Conservation (phyloP, 2,113 vertebrate species). For the Corythoichthys intestinalis region DNA sequence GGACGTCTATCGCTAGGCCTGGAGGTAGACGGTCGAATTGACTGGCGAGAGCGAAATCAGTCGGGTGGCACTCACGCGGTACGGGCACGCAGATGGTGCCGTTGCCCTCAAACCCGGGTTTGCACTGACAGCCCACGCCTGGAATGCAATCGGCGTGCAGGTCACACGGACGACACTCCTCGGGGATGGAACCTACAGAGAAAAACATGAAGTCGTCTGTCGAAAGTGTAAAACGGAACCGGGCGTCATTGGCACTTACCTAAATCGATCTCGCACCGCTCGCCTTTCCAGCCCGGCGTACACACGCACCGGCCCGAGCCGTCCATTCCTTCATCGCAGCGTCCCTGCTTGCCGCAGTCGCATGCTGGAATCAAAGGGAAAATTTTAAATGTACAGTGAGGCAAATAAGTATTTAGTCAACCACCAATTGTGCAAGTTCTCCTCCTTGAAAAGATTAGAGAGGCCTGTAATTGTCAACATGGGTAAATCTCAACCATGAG, state of each 20-base stretch:
- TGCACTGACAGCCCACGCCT: constrained; percentile 78
- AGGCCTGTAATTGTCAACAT: too few species aligned
- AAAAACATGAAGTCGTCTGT: not conserved
- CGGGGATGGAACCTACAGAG: constrained; percentile 55
- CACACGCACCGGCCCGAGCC: constrained; percentile 56
- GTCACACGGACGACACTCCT: constrained; percentile 73
- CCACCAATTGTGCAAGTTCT: too few species aligned
- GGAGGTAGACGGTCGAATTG: too few species aligned
- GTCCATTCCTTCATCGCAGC: constrained; percentile 43
- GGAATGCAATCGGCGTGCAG: constrained; percentile 75
- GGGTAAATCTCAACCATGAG: too few species aligned
- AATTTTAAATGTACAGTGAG: too few species aligned
- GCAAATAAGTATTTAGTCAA: too few species aligned
- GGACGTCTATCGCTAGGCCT: too few species aligned
- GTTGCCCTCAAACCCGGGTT: constrained; percentile 81
- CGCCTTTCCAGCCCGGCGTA: constrained; percentile 38
- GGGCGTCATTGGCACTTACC: constrained; percentile 25
- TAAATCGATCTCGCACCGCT: constrained; percentile 33
- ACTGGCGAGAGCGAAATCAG: too few species aligned
- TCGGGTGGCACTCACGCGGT: constrained; percentile 48
- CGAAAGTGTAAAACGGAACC: not conserved
- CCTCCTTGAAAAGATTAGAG: too few species aligned
- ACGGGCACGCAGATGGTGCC: constrained; percentile 75
- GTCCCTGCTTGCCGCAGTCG: constrained; percentile 33
- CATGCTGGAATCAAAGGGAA: constrained; percentile 33